These are phyloP conservation scores for Chloropsis cyanopogon DNA, from an alignment of 2,113 vertebrate species.

Conservation along the genomic window DNA sequence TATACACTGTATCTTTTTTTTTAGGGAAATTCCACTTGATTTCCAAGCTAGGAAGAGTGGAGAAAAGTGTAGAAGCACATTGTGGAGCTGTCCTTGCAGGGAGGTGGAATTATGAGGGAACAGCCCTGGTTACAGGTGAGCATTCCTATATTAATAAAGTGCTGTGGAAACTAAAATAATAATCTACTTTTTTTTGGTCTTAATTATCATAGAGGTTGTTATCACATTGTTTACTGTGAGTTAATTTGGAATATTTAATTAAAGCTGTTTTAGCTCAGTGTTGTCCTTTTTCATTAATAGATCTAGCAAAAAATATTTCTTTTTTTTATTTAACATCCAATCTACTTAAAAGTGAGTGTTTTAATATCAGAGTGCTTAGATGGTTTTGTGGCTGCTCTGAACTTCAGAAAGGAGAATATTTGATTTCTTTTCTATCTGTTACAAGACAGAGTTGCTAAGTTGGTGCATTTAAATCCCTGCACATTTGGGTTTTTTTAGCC, in stretches of 20 bases:
- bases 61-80: conserved; percentile 95
- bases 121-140: conserved; percentile 92
- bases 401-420: not conserved
- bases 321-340: not conserved
- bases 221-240: not conserved
- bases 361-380: not conserved
- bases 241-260: not conserved
- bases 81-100: conserved; percentile 91
- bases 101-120: conserved; percentile 94
- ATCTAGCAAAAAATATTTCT: not conserved
- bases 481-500: not conserved
- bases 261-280: not conserved
- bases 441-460: not conserved
- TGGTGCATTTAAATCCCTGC: not conserved
- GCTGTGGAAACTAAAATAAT: not conserved
- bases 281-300: not conserved
- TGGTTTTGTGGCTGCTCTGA: not conserved
- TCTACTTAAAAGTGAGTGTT: not conserved
- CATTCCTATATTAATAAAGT: not conserved
- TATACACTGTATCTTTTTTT: not conserved
- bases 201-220: not conserved
- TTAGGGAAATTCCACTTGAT: conserved; percentile 93
- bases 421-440: not conserved
- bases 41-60: conserved; percentile 88
- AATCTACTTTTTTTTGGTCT: not conserved